These are phyloP conservation scores for Garrulus glandarius DNA, from an alignment of 2,797 vertebrate genomes.

Conservation along the genomic window DNA sequence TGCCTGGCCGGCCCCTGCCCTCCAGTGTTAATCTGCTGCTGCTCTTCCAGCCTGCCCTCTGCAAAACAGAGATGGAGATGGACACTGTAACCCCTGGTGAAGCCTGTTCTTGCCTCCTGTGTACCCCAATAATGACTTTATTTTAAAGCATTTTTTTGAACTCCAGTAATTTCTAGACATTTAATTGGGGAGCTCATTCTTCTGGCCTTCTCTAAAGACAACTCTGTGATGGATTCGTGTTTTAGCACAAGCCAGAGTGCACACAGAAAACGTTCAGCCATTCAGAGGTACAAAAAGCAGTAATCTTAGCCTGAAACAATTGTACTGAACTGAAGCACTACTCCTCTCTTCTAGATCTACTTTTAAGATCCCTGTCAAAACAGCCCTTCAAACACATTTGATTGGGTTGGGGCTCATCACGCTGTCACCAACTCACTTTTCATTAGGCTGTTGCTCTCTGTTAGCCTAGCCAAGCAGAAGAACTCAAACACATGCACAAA, in stretches of 20 bases:
- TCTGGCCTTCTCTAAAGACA: not conserved
- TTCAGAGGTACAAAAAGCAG: not conserved
- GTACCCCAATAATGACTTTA: not conserved
- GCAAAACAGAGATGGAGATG: not conserved
- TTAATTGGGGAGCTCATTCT: not conserved
- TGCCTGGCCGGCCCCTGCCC: not conserved
- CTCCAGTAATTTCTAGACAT: not conserved
- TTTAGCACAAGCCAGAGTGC: not conserved
- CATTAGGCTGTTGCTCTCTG: constrained; percentile 95
- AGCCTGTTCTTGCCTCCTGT: not conserved
- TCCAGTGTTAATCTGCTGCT: not conserved
- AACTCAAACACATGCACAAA: constrained; percentile 99
- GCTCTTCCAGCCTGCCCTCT: not conserved
- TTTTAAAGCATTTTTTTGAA: not conserved
- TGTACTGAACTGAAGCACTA: constrained; percentile 61
- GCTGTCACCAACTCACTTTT: constrained; percentile 95
- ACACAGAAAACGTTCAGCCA: not conserved
- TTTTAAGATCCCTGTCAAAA: constrained; percentile 86
- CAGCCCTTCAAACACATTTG: constrained; percentile 89
- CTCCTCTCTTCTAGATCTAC: constrained; percentile 76
- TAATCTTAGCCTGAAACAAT: constrained; percentile 70
- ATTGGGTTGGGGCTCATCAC: constrained; percentile 91
- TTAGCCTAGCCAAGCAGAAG: constrained; percentile 97
- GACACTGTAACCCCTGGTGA: not conserved
- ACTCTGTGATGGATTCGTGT: not conserved